Base-by-base conservation (phyloP, 2,888 invertebrate genomes). In the Tiliacea aurago region DNA sequence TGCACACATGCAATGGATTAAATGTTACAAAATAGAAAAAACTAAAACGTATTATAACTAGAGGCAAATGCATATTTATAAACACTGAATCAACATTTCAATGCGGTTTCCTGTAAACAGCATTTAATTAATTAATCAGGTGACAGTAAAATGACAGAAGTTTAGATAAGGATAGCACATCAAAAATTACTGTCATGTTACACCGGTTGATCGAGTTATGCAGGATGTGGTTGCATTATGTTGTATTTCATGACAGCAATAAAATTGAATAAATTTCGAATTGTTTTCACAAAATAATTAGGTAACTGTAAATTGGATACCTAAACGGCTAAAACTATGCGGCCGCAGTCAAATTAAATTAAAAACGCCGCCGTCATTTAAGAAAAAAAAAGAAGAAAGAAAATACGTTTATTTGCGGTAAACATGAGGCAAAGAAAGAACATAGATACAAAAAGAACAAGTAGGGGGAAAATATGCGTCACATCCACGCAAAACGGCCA, bases 91-190 rank as follows among this genome's bases (percentile, higher is more conserved):
- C 2, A 10, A 28, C 1, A 28, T 20, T 69, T 9, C 1, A 13
- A 5, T 23, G 0, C 7, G 2, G 37, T 55, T 28, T 10, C 20
- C 55, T 23, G 73, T 13, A 4, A 47, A 7, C 15, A 6, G 4
- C 9, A 41, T 56, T 41, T 47, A 28, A 7, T 11, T 56, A 0
- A 11, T n/a, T 41, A 18, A 41, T 28, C 1, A 41, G 20, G 18
- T 56, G 37, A 53, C 13, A 11, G 4, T 9, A 62, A 64, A 15
- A 18, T 4, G 6, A 37, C 5, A 9, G 56, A 47, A 11, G 4
- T 76, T 41, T 23, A 11, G 47, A 73, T 76, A 73, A 73, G 37
- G 2, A 49, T 9, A 43, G 11, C 23, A 47, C 6, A 41, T 43
- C 23, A 15, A 10, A 23, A 18, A 28, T 37, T 37, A 15, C 5